Base-by-base conservation (phyloP, 2,797 vertebrate species). In the Girardinus metallicus region DNA sequence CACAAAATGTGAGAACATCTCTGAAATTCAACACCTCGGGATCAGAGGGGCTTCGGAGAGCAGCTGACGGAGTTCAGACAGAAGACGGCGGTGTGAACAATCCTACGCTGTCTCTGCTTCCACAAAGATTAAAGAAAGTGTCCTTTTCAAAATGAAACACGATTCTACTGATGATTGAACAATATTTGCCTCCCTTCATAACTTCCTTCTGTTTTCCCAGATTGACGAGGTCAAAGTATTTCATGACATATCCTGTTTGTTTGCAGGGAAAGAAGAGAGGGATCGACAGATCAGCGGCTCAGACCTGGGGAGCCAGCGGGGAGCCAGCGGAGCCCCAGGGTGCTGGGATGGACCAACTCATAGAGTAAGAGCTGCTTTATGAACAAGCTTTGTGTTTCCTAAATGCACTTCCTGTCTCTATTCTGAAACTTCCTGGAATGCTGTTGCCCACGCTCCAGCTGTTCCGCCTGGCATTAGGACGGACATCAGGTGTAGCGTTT, bases 261-360 rank as follows among this genome's bases (percentile, higher is more conserved):
- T 86, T 74, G 34, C 79, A 88, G 91, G 80, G 78, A 46, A 55
- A 70, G 34, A 72, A 43, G 68, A 44, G 74, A 76, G 73, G 74
- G 53, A 39, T 51, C 41, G 49, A 46, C 89, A 72, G 78, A 81
- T 83, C 15, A 49, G 18, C 70, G 53, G 83, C 68, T 62, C 77
- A 79, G 87, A 81, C 80, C 84, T 68, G 90, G 88, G 86, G 87
- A 87, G 75, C 47, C 77, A 11, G 73, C 2, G 90, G 88, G 86
- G 87, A 87, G 75, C 47, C 77, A 11, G 73, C 2, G 74, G 81
- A 80, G 85, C 86, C 85, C 79, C 83, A 26, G 79, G 89, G 89
- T 85, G 79, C 91, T 88, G 93, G 86, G 86, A 96, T 95, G 95
- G 95, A 95, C 73, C 91, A 94, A 41, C 91, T 95, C 78, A 73